Evolutionary conservation across 2,797 vertebrate species (phyloP).

Genomic region (Cygnus olor): DNA sequence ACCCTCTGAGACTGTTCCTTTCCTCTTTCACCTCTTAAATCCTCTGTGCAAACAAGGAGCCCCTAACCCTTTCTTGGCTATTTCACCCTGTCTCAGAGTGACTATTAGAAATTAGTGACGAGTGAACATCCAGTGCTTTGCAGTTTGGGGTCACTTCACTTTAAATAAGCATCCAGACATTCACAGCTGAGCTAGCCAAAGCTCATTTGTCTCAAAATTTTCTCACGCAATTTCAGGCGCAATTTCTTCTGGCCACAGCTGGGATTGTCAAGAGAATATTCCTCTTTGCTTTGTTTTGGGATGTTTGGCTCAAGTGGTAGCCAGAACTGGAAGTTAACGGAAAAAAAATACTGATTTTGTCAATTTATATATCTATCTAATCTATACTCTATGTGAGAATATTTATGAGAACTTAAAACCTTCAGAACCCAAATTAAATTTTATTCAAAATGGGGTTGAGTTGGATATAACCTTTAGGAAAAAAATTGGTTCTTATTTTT

Average conservation of each 20-base stretch:
- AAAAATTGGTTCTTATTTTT: neutral
- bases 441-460: neutral
- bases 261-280: conserved; percentile 12
- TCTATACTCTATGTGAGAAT: neutral
- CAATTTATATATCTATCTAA: neutral
- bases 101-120: neutral
- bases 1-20: neutral
- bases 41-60: neutral
- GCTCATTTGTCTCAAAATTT: conserved; percentile 54
- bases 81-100: conserved; percentile 19
- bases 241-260: conserved; percentile 54
- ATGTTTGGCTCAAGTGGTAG: neutral
- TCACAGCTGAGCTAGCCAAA: conserved; percentile 33
- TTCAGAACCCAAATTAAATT: neutral
- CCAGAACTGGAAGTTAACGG: neutral
- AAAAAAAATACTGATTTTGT: neutral
- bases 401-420: neutral
- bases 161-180: conserved; percentile 24
- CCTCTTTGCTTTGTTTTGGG: conserved; percentile 1
- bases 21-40: neutral
- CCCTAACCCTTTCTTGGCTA: neutral
- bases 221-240: conserved; percentile 50
- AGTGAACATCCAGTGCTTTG: conserved; percentile 38
- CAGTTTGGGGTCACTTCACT: conserved; percentile 48
- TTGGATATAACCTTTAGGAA: neutral